Percentiles rank a stretch among this genome's conserved stretches.
These are phyloP conservation scores for Dryococelus australis DNA, from an alignment of 2,888 invertebrate genomes.

Conservation along the genomic window DNA sequence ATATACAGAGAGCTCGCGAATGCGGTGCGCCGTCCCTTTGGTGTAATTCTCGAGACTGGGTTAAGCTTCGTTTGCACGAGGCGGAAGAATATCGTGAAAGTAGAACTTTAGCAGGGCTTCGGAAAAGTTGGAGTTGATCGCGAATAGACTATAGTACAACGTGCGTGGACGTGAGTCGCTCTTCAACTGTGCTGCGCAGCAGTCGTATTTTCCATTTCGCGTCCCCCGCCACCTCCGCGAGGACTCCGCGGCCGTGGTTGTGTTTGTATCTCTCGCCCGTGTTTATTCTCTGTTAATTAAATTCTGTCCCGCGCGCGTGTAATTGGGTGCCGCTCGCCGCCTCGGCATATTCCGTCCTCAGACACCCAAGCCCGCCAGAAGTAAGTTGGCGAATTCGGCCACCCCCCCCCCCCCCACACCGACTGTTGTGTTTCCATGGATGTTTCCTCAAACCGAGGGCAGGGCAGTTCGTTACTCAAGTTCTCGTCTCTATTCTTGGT, in stretches of 20 bases:
- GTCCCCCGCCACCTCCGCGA: not conserved
- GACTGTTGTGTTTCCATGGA: no score
- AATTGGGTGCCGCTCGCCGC: conserved; percentile 37
- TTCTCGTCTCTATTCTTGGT: not conserved
- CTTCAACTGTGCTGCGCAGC: not conserved
- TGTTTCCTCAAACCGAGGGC: not conserved
- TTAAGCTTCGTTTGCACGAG: no score
- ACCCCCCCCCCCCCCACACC: not conserved
- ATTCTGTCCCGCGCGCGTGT: conserved; percentile 41
- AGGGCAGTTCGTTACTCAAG: not conserved
- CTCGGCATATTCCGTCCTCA: not conserved
- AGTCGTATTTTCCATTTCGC: not conserved
- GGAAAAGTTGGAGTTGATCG: no score
- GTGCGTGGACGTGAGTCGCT: not conserved
- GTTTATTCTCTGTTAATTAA: conserved; percentile 46
- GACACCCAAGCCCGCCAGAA: not conserved
- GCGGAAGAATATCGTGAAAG: no score
- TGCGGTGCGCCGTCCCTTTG: no score
- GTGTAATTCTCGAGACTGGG: no score
- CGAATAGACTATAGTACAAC: no score
- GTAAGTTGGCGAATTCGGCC: conserved; percentile 27
- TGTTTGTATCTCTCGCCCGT: conserved; percentile 33
- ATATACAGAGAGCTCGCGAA: no score
- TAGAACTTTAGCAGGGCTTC: no score
- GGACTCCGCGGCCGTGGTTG: not conserved